A percentile compares a stretch with the other conserved stretches of the same genome.
phyloP scores from a whole-genome alignment of 2,888 invertebrate species.

The Melangyna quadrimaculata region DNA sequence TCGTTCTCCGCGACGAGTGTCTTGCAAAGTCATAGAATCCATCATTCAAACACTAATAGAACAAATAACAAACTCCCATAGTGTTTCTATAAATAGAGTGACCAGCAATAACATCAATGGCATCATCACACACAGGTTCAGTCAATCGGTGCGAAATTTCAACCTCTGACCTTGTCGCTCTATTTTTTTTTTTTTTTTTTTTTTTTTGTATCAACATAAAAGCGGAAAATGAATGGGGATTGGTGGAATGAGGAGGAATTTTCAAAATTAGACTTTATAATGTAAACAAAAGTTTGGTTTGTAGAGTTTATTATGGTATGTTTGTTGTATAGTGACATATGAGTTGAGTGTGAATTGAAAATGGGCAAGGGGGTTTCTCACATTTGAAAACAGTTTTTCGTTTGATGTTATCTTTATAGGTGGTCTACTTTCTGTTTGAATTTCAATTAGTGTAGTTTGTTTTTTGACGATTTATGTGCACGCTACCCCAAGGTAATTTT shows the following conservation, averaged over 20 bases:
- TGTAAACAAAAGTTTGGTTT: constrained; percentile 43
- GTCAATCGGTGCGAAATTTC: constrained; percentile 39
- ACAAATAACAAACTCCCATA: constrained; percentile 20
- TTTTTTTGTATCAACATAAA: background rate
- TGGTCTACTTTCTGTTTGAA: constrained; percentile 7
- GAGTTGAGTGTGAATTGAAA: background rate
- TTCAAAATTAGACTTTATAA: constrained; percentile 32
- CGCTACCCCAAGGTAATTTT: background rate
- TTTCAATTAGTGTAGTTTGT: background rate
- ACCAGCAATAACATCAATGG: background rate
- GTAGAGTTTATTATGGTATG: background rate
- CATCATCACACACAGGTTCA: constrained; percentile 25
- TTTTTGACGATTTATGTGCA: constrained; percentile 22
- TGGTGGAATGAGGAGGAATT: background rate
- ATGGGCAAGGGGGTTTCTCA: background rate
- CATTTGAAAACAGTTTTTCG: background rate
- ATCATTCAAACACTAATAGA: constrained; percentile 8
- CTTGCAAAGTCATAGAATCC: constrained; percentile 62
- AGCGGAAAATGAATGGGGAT: constrained; percentile 24
- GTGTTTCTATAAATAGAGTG: constrained; percentile 49
- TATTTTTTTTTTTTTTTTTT: too few relatives aligned
- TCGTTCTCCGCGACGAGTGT: background rate
- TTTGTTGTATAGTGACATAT: too few relatives aligned
- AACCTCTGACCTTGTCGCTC: constrained; percentile 54
- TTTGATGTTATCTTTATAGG: constrained; percentile 43